Evolutionary conservation across 2,113 vertebrate genomes (phyloP), one percentile per base, ranked within the genome.

Genomic region (Oncorhynchus kisutch): DNA sequence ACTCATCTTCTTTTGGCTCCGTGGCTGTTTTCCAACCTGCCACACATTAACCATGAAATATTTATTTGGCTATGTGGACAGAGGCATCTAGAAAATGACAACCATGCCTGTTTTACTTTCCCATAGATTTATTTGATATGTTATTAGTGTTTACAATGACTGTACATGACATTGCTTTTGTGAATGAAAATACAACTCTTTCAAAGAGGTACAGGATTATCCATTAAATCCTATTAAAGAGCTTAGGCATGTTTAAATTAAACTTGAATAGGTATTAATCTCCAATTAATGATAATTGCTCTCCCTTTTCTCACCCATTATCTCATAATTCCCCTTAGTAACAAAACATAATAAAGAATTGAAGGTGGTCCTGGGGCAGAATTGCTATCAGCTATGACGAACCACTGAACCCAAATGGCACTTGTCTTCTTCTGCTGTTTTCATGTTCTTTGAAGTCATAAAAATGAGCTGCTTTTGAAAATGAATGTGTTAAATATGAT

Each of bases 1-100:
- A 87, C 88, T 87, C 34, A 74, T 89, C 86, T 87, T 87, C 84
- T 83, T 84, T 87, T 84, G 78, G 70, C 51, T 18, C 72, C 65
- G 1, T 72, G 79, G 76, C 81, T 18, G 81, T 86, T 86, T 88
- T 82, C 79, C 64, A 78, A 73, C 79, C 79, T 48, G 51, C 49
- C 31, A 60, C 64, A 29, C 24, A 67, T 16, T 18, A 67, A 13
- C 5, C 13, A 29, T 27, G 1, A 54, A 54, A 54, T 67, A 29
- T 66, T 67, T 27, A 11, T 8, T 29, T 65, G 22, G 12, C n/a
- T 24, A 3, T 3, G 62, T 13, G 25, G 22, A 27, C 25, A 67
- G 67, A 5, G 27, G 18, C 11, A 34, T 9, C 2, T 29, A 14
- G 27, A 29, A 65, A 65, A 65, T 65, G 14, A 16, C 65, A 31